These are phyloP conservation scores for Malacoctenus gilli DNA, from an alignment of 2,797 vertebrate genomes.

Conservation along the genomic window DNA sequence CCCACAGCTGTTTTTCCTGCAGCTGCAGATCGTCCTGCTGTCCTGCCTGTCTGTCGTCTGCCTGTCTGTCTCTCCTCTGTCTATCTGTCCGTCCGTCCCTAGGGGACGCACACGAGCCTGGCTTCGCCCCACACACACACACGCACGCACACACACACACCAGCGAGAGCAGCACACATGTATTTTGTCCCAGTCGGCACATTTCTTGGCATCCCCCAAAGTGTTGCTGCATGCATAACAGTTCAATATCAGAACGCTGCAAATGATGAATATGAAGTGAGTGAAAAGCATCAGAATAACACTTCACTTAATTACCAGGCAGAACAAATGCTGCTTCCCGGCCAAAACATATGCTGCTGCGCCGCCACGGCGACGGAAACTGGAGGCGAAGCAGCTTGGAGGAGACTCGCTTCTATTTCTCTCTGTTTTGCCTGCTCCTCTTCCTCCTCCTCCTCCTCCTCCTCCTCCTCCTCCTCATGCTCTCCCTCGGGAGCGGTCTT, in stretches of 20 bases:
- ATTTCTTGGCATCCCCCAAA: constrained; percentile 80
- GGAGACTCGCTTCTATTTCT: constrained; percentile 8
- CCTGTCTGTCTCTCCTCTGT: background rate
- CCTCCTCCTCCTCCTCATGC: background rate
- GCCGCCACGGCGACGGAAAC: constrained; percentile 29
- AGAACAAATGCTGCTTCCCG: constrained; percentile 76
- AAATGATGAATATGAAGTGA: constrained; percentile 82
- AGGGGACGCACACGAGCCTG: constrained; percentile 49
- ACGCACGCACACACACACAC: background rate
- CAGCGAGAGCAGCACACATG: constrained; percentile 45
- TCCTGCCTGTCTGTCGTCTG: background rate
- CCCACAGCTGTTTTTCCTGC: constrained; percentile 43
- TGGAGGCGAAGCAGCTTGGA: constrained; percentile 27
- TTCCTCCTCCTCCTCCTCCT: background rate
- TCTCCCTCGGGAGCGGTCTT: too few species aligned
- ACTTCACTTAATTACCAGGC: constrained; percentile 81
- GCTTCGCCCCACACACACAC: constrained; percentile 23
- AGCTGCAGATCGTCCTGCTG: constrained; percentile 45
- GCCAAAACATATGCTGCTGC: constrained; percentile 67
- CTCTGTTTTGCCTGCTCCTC: background rate
- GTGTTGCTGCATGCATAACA: constrained; percentile 84
- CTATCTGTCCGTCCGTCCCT: constrained; percentile 33
- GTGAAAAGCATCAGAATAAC: constrained; percentile 81
- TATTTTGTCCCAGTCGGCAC: constrained; percentile 66
- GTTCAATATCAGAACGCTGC: constrained; percentile 80